Base-by-base conservation (phyloP, 2,888 invertebrate species). In the Calliphora vomitoria region DNA sequence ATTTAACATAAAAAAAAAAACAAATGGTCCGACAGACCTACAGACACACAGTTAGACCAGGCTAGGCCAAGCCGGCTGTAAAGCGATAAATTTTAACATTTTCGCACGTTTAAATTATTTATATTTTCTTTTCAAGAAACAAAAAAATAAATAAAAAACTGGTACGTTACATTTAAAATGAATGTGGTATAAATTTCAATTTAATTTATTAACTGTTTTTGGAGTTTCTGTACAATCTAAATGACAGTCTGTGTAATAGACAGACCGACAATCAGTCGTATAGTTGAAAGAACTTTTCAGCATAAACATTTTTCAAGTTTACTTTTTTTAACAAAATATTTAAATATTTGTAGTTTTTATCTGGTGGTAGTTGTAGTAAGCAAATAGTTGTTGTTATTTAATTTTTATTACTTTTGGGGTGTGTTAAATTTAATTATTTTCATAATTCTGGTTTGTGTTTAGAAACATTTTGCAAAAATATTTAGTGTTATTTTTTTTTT, bases 21-120 rank as follows among this genome's bases (percentile, higher is more conserved):
- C 31, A 25, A 50, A 41, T 38, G 62, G 3, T 11, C 13, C 55
- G 18, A 18, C 50, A 55, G 13, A 15, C 47, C n/a, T 41, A 35
- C 58, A 66, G 66, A 68, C 60, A 76, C 38, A 80, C 35, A 44
- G 55, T 35, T 69, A 41, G 68, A 68, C 75, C n/a, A 31, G 53
- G 5, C 75, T n/a, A 31, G 53, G 5, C n/a, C 53, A 44, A 20
- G 20, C 1, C 41, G 41, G 41, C 8, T 41, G 11, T 64, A 64
- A 20, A 41, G n/a, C 31, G 18, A 58, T 64, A 25, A 38, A 81
- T 64, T 82, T 58, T 41, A 75, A 68, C 82, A 82, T 82, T 68
- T 82, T 82, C 68, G 68, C 82, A 82, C 82, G 75, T 80, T 66
- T 66, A 38, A 64, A 11, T 38, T 8, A 38, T 66, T 38, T 13